phyloP scores from a whole-genome alignment of 2,888 invertebrate species.

The Entomobrya proxima region DNA sequence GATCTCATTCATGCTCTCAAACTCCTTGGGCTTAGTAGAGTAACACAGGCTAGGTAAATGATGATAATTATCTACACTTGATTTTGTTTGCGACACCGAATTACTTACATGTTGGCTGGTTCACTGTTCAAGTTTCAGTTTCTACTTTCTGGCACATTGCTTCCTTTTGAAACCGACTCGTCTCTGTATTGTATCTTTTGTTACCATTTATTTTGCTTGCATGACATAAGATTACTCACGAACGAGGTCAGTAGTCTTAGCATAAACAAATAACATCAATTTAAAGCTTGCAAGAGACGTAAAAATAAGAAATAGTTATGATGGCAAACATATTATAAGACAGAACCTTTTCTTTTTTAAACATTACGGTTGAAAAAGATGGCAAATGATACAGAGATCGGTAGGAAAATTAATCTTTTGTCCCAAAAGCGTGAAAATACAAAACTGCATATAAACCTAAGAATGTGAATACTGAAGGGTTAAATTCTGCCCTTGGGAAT shows the following conservation, averaged over 20 bases:
- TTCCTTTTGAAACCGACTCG: slow-evolving; percentile 26
- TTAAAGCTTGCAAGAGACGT: neutral
- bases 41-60: neutral
- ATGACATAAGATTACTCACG: slow-evolving; percentile 1
- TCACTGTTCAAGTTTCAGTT: neutral
- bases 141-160: slow-evolving; percentile 12
- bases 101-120: neutral
- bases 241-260: slow-evolving; percentile 40
- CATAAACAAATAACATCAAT: slow-evolving; percentile 9
- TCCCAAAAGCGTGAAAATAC: no score
- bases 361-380: no score
- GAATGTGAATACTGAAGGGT: neutral
- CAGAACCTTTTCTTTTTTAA: no score
- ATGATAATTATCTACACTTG: neutral
- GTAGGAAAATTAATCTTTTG: no score
- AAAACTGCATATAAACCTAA: no score
- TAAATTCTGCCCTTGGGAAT: neutral
- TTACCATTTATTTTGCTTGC: neutral
- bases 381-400: neutral
- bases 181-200: neutral
- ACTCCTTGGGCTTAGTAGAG: neutral
- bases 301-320: no score
- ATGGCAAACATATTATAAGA: no score
- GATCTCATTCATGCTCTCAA: no score
- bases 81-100: slow-evolving; percentile 18